A percentile compares a stretch with the other conserved stretches of the same genome.
These are phyloP conservation scores for Philereme transversata DNA, from an alignment of 2,888 invertebrate species.

Conservation along the genomic window DNA sequence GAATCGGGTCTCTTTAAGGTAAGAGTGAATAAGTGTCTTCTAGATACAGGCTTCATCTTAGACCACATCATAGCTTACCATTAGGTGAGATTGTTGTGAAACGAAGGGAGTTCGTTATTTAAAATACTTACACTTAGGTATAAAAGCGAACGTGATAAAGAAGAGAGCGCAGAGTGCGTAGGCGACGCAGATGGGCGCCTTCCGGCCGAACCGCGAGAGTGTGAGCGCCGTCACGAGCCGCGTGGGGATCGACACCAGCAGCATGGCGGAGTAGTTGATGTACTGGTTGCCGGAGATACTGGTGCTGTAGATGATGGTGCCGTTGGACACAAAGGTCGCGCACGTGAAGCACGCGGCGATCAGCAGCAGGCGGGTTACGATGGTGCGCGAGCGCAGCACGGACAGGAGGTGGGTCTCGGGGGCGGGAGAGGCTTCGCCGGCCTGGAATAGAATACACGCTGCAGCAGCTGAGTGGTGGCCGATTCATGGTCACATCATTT, in stretches of 20 bases:
- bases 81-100: too few relatives aligned
- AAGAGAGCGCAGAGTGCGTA: slow-evolving; percentile 76
- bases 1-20: too few relatives aligned
- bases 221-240: slow-evolving; percentile 76
- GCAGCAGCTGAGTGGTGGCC: too few relatives aligned
- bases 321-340: slow-evolving; percentile 90
- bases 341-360: slow-evolving; percentile 87
- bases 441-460: slow-evolving; percentile 39
- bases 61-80: too few relatives aligned
- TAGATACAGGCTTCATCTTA: too few relatives aligned
- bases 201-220: slow-evolving; percentile 86
- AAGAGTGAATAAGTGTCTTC: too few relatives aligned
- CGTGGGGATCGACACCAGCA: slow-evolving; percentile 87
- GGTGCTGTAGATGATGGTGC: slow-evolving; percentile 90
- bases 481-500: too few relatives aligned
- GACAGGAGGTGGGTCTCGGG: slow-evolving; percentile 49
- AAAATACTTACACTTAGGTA: slow-evolving; percentile 76
- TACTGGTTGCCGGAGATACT: slow-evolving; percentile 89
- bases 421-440: slow-evolving; percentile 31
- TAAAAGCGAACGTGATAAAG: slow-evolving; percentile 81
- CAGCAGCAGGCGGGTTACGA: slow-evolving; percentile 64
- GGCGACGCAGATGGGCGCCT: slow-evolving; percentile 69
- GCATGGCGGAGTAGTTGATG: slow-evolving; percentile 88
- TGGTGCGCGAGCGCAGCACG: slow-evolving; percentile 63
- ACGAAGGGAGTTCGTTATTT: too few relatives aligned